These are phyloP conservation scores for Athrips mouffetella DNA, from an alignment of 2,888 invertebrate genomes.

Conservation along the genomic window DNA sequence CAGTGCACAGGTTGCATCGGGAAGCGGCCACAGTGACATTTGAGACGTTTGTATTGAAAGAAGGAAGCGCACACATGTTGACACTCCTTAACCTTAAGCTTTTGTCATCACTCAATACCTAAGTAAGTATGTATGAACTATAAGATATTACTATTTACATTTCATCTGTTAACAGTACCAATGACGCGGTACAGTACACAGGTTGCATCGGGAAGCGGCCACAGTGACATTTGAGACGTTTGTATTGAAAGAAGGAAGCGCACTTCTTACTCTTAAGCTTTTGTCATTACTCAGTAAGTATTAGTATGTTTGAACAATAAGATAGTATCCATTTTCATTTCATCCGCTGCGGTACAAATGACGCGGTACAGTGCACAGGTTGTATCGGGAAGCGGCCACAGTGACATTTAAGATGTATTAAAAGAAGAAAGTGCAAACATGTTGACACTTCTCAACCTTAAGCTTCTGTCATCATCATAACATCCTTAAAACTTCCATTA, in stretches of 20 bases:
- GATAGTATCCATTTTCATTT: constrained; percentile 79
- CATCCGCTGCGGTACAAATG: constrained; percentile 77
- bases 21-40: constrained; percentile 45
- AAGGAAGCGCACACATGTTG: background rate
- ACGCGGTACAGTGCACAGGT: constrained; percentile 67
- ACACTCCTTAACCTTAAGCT: background rate
- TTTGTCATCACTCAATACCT: too few relatives aligned
- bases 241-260: constrained; percentile 7
- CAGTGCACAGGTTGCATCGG: constrained; percentile 59
- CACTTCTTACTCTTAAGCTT: too few relatives aligned
- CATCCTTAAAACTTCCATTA: too few relatives aligned
- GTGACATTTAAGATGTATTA: too few relatives aligned
- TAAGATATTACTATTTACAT: too few relatives aligned
- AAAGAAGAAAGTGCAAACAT: background rate
- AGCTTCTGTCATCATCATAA: too few relatives aligned
- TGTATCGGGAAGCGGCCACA: constrained; percentile 45
- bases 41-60: constrained; percentile 7
- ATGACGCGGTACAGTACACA: constrained; percentile 69
- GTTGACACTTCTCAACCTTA: background rate
- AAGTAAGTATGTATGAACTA: too few relatives aligned
- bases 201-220: constrained; percentile 48
- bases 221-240: constrained; percentile 37
- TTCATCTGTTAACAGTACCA: constrained; percentile 77
- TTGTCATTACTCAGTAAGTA: too few relatives aligned
- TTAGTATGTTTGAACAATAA: too few relatives aligned